Conservation (phyloP, 2,797 vertebrate species). For the Anomalospiza imberbis region DNA sequence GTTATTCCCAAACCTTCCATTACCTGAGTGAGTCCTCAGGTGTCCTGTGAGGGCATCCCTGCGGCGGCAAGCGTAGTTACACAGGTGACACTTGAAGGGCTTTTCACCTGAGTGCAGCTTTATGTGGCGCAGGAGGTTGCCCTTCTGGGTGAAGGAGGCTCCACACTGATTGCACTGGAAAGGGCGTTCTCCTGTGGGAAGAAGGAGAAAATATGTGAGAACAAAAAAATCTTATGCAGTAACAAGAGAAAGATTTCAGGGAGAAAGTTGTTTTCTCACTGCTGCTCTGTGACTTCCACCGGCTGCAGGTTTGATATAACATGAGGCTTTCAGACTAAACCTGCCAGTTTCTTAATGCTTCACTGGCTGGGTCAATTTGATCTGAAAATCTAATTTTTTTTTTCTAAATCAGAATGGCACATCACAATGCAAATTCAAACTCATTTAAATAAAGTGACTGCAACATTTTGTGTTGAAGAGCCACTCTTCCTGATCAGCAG, state of each 20-base stretch:
- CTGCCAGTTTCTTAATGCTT: constrained; percentile 99
- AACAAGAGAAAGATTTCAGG: constrained; percentile 73
- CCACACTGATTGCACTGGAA: constrained; percentile 99
- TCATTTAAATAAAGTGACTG: constrained; percentile 99
- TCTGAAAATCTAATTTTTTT: constrained; percentile 99
- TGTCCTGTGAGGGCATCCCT: constrained; percentile 97
- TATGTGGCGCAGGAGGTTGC: constrained; percentile 97
- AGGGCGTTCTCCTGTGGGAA: constrained; percentile 88
- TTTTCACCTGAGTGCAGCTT: constrained; percentile 98
- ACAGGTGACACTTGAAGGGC: constrained; percentile 98
- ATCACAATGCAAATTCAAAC: constrained; percentile 99
- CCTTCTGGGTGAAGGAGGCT: constrained; percentile 98
- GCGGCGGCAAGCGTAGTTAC: constrained; percentile 96
- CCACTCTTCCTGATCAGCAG: constrained; percentile 99
- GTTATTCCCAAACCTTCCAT: constrained; percentile 6
- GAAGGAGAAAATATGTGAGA: constrained; percentile 60
- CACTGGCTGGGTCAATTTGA: constrained; percentile 99
- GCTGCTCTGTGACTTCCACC: constrained; percentile 77
- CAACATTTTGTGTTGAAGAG: constrained; percentile 99
- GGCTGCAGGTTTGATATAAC: constrained; percentile 93
- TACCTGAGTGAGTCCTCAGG: constrained; percentile 96
- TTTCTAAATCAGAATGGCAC: constrained; percentile 98
- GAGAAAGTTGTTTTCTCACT: constrained; percentile 83
- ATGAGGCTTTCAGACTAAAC: constrained; percentile 96
- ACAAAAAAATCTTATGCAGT: constrained; percentile 32